These are phyloP conservation scores for Holothuria leucospilota DNA, from an alignment of 53 echinoderm and acorn worm genomes.

Conservation along the genomic window DNA sequence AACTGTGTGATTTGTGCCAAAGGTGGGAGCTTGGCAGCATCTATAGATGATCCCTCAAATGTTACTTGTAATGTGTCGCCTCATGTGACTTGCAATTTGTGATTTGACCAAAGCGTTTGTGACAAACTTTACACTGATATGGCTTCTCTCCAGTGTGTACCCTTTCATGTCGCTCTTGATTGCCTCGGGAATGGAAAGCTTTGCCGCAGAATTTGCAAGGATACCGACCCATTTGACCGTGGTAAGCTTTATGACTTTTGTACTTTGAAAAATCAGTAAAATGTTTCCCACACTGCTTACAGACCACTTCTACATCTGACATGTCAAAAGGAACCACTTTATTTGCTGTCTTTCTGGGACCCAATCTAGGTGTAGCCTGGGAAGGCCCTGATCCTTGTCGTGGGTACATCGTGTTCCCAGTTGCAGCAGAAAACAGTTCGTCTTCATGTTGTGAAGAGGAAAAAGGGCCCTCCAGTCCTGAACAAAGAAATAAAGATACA, in stretches of 20 bases:
- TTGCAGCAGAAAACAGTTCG: too few relatives aligned
- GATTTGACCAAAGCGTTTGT: neutral
- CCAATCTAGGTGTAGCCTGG: too few relatives aligned
- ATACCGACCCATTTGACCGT: neutral
- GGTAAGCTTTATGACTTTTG: neutral
- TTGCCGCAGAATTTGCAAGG: neutral
- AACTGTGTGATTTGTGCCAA: too few relatives aligned
- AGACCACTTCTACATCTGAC: neutral
- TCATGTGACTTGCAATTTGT: conserved; percentile 9
- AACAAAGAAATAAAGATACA: too few relatives aligned
- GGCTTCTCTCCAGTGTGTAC: conserved; percentile 28
- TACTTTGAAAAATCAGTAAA: neutral
- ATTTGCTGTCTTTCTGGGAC: too few relatives aligned
- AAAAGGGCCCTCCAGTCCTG: too few relatives aligned
- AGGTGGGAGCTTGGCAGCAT: too few relatives aligned
- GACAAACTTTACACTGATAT: neutral
- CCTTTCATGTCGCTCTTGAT: neutral
- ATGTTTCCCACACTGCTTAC: neutral
- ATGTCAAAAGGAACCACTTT: too few relatives aligned
- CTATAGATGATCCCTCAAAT: neutral
- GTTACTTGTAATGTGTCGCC: conserved; percentile 19
- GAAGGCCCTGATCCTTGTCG: too few relatives aligned
- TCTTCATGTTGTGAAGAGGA: too few relatives aligned
- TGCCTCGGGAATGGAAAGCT: neutral
- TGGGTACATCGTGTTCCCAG: too few relatives aligned